Evolutionary conservation across 2,113 vertebrate genomes (phyloP).

Genomic region (Silurus glanis): DNA sequence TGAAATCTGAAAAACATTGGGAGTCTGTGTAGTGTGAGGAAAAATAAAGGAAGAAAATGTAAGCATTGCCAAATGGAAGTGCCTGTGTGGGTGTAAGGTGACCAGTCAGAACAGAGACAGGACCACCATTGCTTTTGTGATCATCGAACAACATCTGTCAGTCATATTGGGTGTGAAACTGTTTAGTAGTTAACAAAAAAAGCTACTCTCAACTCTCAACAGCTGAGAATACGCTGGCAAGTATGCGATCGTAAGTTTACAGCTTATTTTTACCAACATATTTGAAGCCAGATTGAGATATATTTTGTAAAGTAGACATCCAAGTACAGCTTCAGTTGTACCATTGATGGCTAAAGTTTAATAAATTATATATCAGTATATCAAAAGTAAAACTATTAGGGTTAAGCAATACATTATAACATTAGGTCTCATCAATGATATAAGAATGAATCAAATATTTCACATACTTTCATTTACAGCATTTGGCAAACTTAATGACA

Average conservation of each 20-base stretch:
- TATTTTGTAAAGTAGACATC: background rate
- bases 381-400: background rate
- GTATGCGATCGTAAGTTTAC: background rate
- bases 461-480: background rate
- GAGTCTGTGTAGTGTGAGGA: constrained; percentile 29
- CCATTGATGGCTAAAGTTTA: background rate
- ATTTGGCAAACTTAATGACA: background rate
- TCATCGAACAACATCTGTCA: constrained; percentile 53
- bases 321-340: background rate
- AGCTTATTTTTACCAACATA: background rate
- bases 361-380: background rate
- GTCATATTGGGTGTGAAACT: constrained; percentile 34
- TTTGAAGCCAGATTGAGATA: background rate
- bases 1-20: constrained; percentile 54
- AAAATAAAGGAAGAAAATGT: constrained; percentile 21
- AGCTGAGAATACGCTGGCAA: background rate
- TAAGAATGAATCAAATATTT: background rate
- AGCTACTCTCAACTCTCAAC: constrained; percentile 8
- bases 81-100: constrained; percentile 10
- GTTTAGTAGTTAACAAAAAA: constrained; percentile 7
- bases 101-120: background rate
- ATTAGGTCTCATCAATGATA: background rate
- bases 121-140: background rate
- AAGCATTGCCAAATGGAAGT: constrained; percentile 5
- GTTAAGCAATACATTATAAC: background rate